phyloP scores from a whole-genome alignment of 2,888 invertebrate species.

The Galerucella nymphaeae region DNA sequence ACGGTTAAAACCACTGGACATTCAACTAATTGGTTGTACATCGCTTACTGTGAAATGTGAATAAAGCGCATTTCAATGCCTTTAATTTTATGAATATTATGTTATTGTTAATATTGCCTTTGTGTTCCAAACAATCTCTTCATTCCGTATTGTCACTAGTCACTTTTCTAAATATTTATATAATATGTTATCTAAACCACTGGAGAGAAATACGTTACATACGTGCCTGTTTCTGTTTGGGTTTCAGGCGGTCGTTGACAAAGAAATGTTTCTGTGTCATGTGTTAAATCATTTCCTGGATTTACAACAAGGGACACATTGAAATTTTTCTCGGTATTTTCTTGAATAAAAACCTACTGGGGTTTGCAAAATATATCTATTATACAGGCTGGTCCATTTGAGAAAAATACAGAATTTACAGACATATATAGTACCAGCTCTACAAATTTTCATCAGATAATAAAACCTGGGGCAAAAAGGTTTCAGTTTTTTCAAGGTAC shows the following conservation, averaged over 20 bases:
- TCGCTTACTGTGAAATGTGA: too few relatives aligned
- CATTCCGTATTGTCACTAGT: neutral
- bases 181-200: neutral
- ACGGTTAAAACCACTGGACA: too few relatives aligned
- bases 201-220: neutral
- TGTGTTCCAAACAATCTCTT: neutral
- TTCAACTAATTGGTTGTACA: too few relatives aligned
- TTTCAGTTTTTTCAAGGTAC: too few relatives aligned
- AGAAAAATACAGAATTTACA: neutral
- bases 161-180: too few relatives aligned
- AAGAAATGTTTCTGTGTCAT: neutral
- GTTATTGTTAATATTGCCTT: neutral
- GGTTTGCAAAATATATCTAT: neutral
- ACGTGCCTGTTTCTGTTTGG: neutral
- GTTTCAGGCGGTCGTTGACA: neutral
- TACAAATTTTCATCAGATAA: too few relatives aligned
- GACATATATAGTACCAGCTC: too few relatives aligned
- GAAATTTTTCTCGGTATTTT: neutral
- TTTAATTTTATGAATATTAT: neutral
- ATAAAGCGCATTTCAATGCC: neutral
- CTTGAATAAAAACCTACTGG: neutral
- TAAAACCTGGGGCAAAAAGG: too few relatives aligned
- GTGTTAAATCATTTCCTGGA: neutral
- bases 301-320: neutral
- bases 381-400: neutral